These are phyloP conservation scores for Spialia ferax DNA, from an alignment of 2,888 invertebrate genomes.

Conservation along the genomic window DNA sequence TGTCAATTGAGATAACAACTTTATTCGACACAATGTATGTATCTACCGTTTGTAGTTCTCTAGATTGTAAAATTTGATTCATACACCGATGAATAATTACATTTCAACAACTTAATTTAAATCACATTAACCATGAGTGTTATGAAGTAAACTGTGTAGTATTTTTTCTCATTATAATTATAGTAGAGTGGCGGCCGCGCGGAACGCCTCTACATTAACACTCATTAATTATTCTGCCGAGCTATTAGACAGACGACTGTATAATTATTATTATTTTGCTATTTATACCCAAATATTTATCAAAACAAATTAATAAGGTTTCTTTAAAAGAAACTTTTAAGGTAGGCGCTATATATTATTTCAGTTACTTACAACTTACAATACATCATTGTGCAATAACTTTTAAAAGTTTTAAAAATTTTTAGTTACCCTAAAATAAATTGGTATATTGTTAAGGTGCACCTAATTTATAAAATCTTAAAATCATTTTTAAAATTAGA, in stretches of 20 bases:
- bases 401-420: too few relatives aligned
- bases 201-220: slow-evolving; percentile 15
- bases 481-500: too few relatives aligned
- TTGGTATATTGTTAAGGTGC: too few relatives aligned
- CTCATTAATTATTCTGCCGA: slow-evolving; percentile 13
- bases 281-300: too few relatives aligned
- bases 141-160: slow-evolving; percentile 5
- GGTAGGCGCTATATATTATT: too few relatives aligned
- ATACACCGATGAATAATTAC: slow-evolving; percentile 4
- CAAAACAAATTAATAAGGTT: too few relatives aligned
- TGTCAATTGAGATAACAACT: background rate
- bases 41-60: background rate
- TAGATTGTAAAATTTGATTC: slow-evolving; percentile 1
- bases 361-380: too few relatives aligned
- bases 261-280: too few relatives aligned
- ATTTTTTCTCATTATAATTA: slow-evolving; percentile 17
- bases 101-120: slow-evolving; percentile 31
- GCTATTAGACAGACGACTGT: slow-evolving; percentile 1
- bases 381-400: too few relatives aligned
- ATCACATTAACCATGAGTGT: slow-evolving; percentile 18
- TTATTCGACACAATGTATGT: background rate
- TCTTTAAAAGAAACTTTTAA: too few relatives aligned
- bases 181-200: slow-evolving; percentile 17
- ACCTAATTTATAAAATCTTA: too few relatives aligned
- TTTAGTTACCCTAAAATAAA: too few relatives aligned